phyloP scores from a whole-genome alignment of 2,113 vertebrate species.

The Misgurnus anguillicaudatus region DNA sequence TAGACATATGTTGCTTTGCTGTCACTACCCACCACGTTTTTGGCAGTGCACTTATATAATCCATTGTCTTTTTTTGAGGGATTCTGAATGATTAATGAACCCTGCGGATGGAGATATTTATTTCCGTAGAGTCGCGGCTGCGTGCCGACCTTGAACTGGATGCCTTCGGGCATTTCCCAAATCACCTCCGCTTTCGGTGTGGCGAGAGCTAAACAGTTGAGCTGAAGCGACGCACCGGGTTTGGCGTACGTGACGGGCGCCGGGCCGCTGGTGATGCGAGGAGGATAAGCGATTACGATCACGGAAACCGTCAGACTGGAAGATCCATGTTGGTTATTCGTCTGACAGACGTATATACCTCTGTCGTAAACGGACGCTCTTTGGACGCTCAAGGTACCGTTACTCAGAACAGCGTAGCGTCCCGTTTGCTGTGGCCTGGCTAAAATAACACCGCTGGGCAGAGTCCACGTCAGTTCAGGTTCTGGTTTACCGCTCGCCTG shows the following conservation, averaged over 20 bases:
- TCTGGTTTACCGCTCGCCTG: constrained; percentile 54
- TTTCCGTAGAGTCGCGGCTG: constrained; percentile 86
- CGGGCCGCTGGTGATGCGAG: constrained; percentile 85
- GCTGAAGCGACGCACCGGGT: constrained; percentile 80
- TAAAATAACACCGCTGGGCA: constrained; percentile 79
- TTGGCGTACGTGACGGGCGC: constrained; percentile 82
- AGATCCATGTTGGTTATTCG: constrained; percentile 67
- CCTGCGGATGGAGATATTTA: constrained; percentile 86
- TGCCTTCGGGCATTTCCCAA: constrained; percentile 89
- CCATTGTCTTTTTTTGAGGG: constrained; percentile 82
- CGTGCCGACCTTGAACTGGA: constrained; percentile 73
- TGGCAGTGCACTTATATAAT: constrained; percentile 89
- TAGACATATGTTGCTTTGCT: constrained; percentile 89
- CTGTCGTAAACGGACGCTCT: constrained; percentile 86
- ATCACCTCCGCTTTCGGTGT: constrained; percentile 84
- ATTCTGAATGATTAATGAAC: constrained; percentile 85
- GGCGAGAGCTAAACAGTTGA: constrained; percentile 84
- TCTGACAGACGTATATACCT: constrained; percentile 84
- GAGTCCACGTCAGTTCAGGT: constrained; percentile 77
- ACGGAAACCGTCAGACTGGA: constrained; percentile 79
- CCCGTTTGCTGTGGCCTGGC: constrained; percentile 74
- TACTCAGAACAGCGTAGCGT: constrained; percentile 73
- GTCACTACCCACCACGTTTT: constrained; percentile 88
- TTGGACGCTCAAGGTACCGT: constrained; percentile 82
- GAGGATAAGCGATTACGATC: constrained; percentile 92